Evolutionary conservation across 2,113 vertebrate species (phyloP).

Genomic region (Caretta caretta): DNA sequence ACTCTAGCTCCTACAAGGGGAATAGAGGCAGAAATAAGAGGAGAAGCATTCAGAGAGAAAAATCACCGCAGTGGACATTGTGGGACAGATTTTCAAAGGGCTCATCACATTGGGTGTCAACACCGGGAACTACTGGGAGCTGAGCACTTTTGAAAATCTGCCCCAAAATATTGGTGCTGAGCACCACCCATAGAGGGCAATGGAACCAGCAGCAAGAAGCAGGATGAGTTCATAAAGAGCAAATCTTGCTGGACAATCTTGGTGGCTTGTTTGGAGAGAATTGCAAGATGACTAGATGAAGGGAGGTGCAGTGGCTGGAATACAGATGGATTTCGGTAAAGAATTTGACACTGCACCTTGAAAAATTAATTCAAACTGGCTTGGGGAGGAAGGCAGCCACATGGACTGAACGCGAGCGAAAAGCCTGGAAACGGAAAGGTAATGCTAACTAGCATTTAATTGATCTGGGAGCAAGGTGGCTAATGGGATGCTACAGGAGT

Average conservation of each 20-base stretch:
- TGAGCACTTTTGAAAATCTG: not conserved
- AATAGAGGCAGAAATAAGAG: not conserved
- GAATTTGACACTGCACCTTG: not conserved
- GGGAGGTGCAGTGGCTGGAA: not conserved
- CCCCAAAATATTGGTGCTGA: not conserved
- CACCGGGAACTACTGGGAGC: not conserved
- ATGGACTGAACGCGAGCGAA: fast-evolving
- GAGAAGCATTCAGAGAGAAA: not conserved
- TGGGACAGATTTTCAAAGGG: not conserved
- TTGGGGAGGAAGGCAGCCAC: not conserved
- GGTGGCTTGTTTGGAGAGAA: not conserved
- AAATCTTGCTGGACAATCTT: not conserved
- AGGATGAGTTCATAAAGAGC: not conserved
- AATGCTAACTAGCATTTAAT: not conserved
- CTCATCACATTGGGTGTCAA: not conserved
- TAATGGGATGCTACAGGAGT: not conserved
- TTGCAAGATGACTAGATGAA: not conserved
- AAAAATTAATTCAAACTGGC: not conserved
- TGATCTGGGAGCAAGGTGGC: conserved; percentile 20
- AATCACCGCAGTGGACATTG: not conserved
- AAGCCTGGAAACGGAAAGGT: not conserved
- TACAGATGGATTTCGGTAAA: not conserved
- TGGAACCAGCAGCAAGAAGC: not conserved
- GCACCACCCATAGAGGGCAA: not conserved
- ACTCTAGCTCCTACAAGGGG: not conserved